phyloP scores from a whole-genome alignment of 2,797 vertebrate species.

The Hyperoplus immaculatus region DNA sequence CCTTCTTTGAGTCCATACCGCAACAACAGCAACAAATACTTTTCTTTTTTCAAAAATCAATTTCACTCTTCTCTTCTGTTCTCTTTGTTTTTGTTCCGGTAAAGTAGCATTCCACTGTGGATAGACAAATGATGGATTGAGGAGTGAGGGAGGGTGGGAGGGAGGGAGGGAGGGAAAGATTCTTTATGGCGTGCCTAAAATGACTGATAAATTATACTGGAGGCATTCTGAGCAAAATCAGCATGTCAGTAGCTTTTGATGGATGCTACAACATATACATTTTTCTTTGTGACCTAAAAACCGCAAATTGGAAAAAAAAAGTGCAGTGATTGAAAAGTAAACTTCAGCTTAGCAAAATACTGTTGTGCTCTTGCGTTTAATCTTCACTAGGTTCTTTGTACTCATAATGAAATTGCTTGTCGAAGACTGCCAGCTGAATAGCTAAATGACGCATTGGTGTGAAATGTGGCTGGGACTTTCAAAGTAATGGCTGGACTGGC shows the following conservation, averaged over 20 bases:
- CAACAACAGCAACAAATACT: neutral
- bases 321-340: conserved; percentile 23
- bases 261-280: neutral
- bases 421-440: conserved; percentile 13
- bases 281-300: conserved; percentile 17
- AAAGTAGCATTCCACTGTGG: neutral
- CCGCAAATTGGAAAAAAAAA: neutral
- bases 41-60: neutral
- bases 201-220: conserved; percentile 13
- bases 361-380: neutral
- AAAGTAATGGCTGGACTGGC: conserved; percentile 1
- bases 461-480: conserved; percentile 23
- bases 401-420: neutral
- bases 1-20: neutral
- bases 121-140: neutral
- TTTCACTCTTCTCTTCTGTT: neutral
- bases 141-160: no score
- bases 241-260: conserved; percentile 32
- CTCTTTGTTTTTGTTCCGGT: neutral
- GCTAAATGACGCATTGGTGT: conserved; percentile 3
- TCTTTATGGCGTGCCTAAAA: conserved; percentile 1
- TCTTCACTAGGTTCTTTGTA: neutral
- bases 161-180: neutral
- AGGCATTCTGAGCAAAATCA: conserved; percentile 5
- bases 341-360: neutral